Evolutionary conservation across 2,113 vertebrate species (phyloP), one percentile per base, ranked within the genome.

Genomic region (Tinamus guttatus): DNA sequence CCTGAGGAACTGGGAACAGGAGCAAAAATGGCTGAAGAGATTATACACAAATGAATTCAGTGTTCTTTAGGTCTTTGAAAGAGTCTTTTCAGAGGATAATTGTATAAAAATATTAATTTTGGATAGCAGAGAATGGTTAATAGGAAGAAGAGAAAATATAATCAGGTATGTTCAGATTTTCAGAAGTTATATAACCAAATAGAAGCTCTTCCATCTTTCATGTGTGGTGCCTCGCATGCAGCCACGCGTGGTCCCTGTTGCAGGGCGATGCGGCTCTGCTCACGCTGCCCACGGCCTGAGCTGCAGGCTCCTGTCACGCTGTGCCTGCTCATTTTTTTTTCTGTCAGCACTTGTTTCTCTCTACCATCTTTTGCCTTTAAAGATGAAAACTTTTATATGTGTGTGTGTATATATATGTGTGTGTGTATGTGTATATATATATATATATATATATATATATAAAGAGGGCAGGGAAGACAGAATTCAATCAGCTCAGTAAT

Each of bases 341-440:
- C 58, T 82, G 70, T 89, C 58, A 94, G 40, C 70, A 94, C 36
- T 81, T 86, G 30, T 92, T 94, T 87, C 40, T 87, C 75, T 69
- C 70, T 80, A 56, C 40, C 20, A 32, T 52, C 49, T 69, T 27
- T 60, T 89, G 32, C 49, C 54, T 91, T 89, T 78, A 69, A 67
- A 82, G 67, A 60, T 81, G 73, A 92, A 90, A 95, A 89, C 43
- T n/a, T 76, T 19, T 22, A 49, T 49, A 49, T 47, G 8, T 47
- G 40, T 40, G 40, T 40, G 40, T n/a, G n/a, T n/a, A n/a, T n/a
- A n/a, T n/a, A n/a, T n/a, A n/a, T 40, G 40, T 40, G 40, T 40
- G 40, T 40, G 40, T 40, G 40, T n/a, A n/a, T n/a, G n/a, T n/a
- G n/a, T n/a, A n/a, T 41, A 41, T 41, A 41, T 41, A 41, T 41